A percentile compares a stretch with the other conserved stretches of the same genome.
Evolutionary conservation across 2,113 vertebrate genomes (phyloP).

Genomic region (Dicaeum eximium): DNA sequence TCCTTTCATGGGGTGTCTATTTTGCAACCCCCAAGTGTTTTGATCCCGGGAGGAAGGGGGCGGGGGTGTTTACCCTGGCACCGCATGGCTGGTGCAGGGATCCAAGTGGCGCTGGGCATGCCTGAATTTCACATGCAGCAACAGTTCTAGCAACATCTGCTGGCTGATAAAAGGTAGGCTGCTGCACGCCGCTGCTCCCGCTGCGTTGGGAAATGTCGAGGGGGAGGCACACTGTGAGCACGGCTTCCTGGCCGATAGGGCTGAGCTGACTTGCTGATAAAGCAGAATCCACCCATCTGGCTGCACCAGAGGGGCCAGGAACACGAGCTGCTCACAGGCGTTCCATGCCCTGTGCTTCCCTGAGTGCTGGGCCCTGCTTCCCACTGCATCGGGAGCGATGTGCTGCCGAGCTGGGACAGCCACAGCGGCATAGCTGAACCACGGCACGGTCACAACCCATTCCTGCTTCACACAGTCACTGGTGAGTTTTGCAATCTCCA

Average conservation of each 20-base stretch:
- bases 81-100: not conserved
- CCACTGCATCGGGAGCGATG: fast-evolving
- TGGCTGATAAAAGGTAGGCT: conserved; percentile 58
- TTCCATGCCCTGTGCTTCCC: not conserved
- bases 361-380: not conserved
- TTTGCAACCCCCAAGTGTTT: conserved; percentile 61
- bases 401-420: not conserved
- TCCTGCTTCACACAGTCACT: not conserved
- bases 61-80: conserved; percentile 57
- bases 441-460: not conserved
- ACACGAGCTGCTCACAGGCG: not conserved
- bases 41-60: conserved; percentile 46
- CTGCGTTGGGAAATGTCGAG: conserved; percentile 14
- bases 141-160: conserved; percentile 62
- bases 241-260: conserved; percentile 61
- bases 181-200: not conserved
- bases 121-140: conserved; percentile 7
- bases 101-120: conserved; percentile 4
- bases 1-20: conserved; percentile 58
- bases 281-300: conserved; percentile 55
- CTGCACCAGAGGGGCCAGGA: conserved; percentile 18
- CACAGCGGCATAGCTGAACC: fast-evolving
- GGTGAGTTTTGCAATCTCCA: conserved; percentile 50
- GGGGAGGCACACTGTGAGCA: conserved; percentile 23
- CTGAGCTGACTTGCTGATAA: conserved; percentile 57